Percentiles rank a stretch among this genome's conserved stretches.
Conservation (phyloP, 1,140 invertebrate species). For the Brachionus paranguensis region DNA sequence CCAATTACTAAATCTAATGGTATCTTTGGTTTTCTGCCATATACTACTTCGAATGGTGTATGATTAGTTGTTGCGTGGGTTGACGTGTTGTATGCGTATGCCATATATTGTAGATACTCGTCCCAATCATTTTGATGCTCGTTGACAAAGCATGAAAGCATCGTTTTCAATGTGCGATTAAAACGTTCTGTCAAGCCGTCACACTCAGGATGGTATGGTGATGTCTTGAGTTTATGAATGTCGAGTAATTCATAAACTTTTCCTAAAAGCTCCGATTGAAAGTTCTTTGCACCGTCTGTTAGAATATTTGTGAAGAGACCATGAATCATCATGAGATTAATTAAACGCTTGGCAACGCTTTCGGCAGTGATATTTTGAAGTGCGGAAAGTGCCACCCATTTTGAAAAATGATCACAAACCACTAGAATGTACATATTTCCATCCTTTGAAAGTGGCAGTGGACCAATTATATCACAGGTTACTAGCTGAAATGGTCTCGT, state of each 20-base stretch:
- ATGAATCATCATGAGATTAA: conserved; percentile 15
- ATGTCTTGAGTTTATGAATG: conserved; percentile 38
- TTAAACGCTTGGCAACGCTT: conserved; percentile 30
- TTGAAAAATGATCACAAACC: conserved; percentile 51
- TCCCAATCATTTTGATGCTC: conserved; percentile 17
- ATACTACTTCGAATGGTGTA: neutral
- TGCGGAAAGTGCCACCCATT: conserved; percentile 49
- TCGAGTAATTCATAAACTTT: conserved; percentile 25
- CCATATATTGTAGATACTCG: neutral
- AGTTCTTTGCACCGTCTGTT: conserved; percentile 41
- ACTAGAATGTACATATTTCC: conserved; percentile 50
- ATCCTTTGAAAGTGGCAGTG: conserved; percentile 41
- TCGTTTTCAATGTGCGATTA: conserved; percentile 10
- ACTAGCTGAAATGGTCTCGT: neutral
- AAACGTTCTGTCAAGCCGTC: conserved; percentile 16
- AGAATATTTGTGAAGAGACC: neutral
- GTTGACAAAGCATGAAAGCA: neutral
- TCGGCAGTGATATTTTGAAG: conserved; percentile 18
- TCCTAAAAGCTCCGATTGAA: conserved; percentile 40
- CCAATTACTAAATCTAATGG: neutral
- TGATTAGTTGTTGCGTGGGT: neutral
- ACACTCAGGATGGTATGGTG: conserved; percentile 8
- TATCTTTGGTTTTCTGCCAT: too few relatives aligned
- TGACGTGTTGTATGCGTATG: neutral
- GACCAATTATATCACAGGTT: conserved; percentile 42